Evolutionary conservation across 2,888 invertebrate genomes (phyloP), one percentile per base, ranked within the genome.

Genomic region (Alentia gelatinosa): DNA sequence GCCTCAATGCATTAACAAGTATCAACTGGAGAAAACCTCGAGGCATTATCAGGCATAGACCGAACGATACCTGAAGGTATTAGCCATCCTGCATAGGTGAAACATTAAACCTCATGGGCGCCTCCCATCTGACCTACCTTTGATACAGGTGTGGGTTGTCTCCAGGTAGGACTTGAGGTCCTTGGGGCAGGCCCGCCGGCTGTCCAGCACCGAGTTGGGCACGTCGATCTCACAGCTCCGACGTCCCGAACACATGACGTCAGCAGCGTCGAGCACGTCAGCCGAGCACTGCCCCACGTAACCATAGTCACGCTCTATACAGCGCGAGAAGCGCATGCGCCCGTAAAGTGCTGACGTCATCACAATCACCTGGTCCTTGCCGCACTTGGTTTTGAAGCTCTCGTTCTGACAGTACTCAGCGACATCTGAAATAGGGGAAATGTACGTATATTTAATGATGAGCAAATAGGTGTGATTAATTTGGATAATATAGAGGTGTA

Each of bases 81-180:
- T n/a, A n/a, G n/a, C n/a, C n/a, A n/a, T n/a, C n/a, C n/a, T n/a
- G n/a, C n/a, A n/a, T n/a, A n/a, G n/a, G n/a, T n/a, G n/a, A n/a
- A n/a, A n/a, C n/a, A n/a, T n/a, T n/a, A n/a, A n/a, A n/a, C n/a
- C n/a, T n/a, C n/a, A n/a, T n/a, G n/a, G n/a, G n/a, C n/a, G n/a
- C 15, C 47, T 42, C 47, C 47, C 7, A 56, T 3, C 56, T n/a
- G n/a, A 19, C 91, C n/a, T 47, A 91, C 91, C 91, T 90, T 90
- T 83, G 1, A 86, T 33, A 84, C 91, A 91, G 30, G 75, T 35
- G 86, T 91, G 90, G 12, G 47, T 56, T 39, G 79, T 83, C 30
- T 84, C 68, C 39, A 91, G 42, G 86, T 91, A 90, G 63, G 90
- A 90, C 86, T 91, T 91, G 84, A 91, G 91, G 88, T 91, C 91